Conservation (phyloP, 2,797 vertebrate genomes). For the Phyllotis vaccarum region DNA sequence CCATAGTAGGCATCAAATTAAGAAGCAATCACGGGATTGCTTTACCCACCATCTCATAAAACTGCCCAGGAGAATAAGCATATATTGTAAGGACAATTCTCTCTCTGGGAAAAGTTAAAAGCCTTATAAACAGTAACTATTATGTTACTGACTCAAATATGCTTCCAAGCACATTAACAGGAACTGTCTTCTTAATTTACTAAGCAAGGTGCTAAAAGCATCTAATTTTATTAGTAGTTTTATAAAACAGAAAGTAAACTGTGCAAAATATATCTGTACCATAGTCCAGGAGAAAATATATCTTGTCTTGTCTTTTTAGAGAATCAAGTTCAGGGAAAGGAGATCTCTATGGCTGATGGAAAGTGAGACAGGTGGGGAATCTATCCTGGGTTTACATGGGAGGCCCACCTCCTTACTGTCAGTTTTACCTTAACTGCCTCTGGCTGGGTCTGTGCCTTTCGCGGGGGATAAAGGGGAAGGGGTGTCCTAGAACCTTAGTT, state of each 20-base stretch:
- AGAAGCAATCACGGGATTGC: neutral
- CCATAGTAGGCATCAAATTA: neutral
- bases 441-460: neutral
- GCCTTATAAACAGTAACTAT: neutral
- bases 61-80: neutral
- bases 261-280: neutral
- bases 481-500: constrained; percentile 27
- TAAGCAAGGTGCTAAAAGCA: neutral
- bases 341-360: neutral
- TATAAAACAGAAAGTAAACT: constrained; percentile 45
- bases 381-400: constrained; percentile 17
- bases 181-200: constrained; percentile 13
- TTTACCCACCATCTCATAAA: neutral
- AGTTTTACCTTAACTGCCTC: constrained; percentile 32
- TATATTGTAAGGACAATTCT: neutral
- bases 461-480: constrained; percentile 15
- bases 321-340: neutral
- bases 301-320: constrained; percentile 27
- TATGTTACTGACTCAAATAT: neutral
- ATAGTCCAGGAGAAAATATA: neutral
- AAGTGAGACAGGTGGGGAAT: neutral
- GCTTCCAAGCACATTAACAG: neutral
- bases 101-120: neutral
- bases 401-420: neutral
- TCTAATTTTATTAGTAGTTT: constrained; percentile 20